These are phyloP conservation scores for Willisornis vidua DNA, from an alignment of 2,113 vertebrate genomes.

Conservation along the genomic window DNA sequence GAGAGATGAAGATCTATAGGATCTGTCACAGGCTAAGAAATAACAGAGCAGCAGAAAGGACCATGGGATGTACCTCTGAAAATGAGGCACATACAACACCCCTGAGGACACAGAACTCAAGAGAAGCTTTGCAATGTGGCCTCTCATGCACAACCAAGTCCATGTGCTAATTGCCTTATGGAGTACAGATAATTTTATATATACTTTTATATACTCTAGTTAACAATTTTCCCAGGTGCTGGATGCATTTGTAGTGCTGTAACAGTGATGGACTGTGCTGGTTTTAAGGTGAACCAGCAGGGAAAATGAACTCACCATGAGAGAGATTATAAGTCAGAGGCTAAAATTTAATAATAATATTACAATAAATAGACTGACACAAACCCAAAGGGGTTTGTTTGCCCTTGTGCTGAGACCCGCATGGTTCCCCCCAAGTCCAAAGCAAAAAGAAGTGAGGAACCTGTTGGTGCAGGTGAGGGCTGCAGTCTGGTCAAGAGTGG, in stretches of 20 bases:
- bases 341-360: too few relatives aligned
- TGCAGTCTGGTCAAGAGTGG: too few relatives aligned
- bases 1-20: background rate
- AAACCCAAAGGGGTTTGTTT: too few relatives aligned
- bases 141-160: background rate
- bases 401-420: too few relatives aligned
- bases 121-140: background rate
- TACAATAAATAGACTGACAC: too few relatives aligned
- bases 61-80: background rate
- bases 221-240: background rate
- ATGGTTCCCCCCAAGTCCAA: too few relatives aligned
- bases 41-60: background rate
- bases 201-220: background rate
- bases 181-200: background rate
- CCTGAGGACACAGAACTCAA: fast-evolving
- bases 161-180: background rate
- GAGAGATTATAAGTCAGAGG: too few relatives aligned
- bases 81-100: background rate
- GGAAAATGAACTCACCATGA: too few relatives aligned
- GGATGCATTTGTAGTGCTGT: background rate
- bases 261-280: background rate
- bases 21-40: background rate
- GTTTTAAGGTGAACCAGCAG: too few relatives aligned
- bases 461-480: too few relatives aligned
- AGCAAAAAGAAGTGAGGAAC: too few relatives aligned